Percentiles rank a stretch among this genome's conserved stretches.
These are phyloP conservation scores for Eilema sororculum DNA, from an alignment of 2,888 invertebrate genomes.

Conservation along the genomic window DNA sequence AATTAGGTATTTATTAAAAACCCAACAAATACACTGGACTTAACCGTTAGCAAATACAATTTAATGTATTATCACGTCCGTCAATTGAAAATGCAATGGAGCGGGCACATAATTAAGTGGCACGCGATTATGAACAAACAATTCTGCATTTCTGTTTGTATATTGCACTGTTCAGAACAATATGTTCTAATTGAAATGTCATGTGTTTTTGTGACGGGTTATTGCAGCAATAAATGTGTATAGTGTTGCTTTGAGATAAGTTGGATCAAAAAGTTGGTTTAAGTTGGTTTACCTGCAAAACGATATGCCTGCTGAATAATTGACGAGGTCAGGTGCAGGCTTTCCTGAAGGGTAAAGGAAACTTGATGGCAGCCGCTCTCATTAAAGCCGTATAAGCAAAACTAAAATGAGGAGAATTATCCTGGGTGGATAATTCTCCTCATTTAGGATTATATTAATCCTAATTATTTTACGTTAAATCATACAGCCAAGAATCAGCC, in stretches of 20 bases:
- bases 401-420: no score
- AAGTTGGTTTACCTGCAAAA: no score
- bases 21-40: neutral
- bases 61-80: conserved; percentile 4
- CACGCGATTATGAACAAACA: conserved; percentile 38
- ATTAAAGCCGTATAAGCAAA: no score
- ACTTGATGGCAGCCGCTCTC: no score
- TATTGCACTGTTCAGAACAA: conserved; percentile 53
- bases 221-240: conserved; percentile 52
- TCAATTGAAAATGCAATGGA: conserved; percentile 30
- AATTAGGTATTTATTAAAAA: neutral
- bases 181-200: conserved; percentile 64
- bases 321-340: no score
- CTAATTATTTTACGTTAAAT: no score
- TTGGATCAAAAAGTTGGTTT: neutral
- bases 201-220: conserved; percentile 50
- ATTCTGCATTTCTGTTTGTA: conserved; percentile 5
- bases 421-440: no score
- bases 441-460: no score
- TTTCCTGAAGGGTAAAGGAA: no score
- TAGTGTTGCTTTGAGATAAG: conserved; percentile 24
- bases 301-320: no score
- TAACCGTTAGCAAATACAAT: neutral
- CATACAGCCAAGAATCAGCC: no score
- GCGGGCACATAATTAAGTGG: conserved; percentile 17